A percentile compares a stretch with the other conserved stretches of the same genome.
These are phyloP conservation scores for Resseliella maxima DNA, from an alignment of 2,888 invertebrate genomes.

Conservation along the genomic window DNA sequence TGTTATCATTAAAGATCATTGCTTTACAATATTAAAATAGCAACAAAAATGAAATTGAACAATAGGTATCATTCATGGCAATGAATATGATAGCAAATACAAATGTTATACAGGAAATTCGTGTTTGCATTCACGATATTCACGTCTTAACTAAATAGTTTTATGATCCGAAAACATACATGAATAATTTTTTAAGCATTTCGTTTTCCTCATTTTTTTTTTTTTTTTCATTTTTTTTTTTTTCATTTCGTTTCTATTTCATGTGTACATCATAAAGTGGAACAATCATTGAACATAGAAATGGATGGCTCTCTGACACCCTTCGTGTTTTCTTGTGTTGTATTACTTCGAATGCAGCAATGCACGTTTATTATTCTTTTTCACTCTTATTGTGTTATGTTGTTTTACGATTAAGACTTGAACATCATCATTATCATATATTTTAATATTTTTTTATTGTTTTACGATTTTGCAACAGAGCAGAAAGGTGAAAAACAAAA, in stretches of 20 bases:
- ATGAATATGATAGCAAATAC: background rate
- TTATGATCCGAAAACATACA: constrained; percentile 17
- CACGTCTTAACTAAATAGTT: background rate
- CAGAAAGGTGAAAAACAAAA: background rate
- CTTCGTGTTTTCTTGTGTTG: no score
- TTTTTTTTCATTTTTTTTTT: background rate
- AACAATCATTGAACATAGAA: background rate
- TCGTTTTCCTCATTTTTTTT: background rate
- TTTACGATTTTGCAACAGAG: constrained; percentile 38
- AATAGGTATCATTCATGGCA: background rate
- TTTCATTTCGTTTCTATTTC: background rate
- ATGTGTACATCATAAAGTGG: constrained; percentile 37
- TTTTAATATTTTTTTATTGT: constrained; percentile 54
- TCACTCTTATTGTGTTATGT: background rate
- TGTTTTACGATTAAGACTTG: constrained; percentile 41
- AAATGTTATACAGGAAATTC: constrained; percentile 30
- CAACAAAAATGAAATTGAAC: background rate
- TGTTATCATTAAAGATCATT: constrained; percentile 16
- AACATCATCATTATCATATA: constrained; percentile 53
- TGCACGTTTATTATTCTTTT: constrained; percentile 5
- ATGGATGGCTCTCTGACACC: constrained; percentile 9
- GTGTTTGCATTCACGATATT: constrained; percentile 22
- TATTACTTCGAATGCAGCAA: no score
- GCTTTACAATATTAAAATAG: background rate
- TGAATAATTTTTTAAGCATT: constrained; percentile 2